These are phyloP conservation scores for Datnioides undecimradiatus DNA, from an alignment of 2,113 vertebrate genomes.

Conservation along the genomic window DNA sequence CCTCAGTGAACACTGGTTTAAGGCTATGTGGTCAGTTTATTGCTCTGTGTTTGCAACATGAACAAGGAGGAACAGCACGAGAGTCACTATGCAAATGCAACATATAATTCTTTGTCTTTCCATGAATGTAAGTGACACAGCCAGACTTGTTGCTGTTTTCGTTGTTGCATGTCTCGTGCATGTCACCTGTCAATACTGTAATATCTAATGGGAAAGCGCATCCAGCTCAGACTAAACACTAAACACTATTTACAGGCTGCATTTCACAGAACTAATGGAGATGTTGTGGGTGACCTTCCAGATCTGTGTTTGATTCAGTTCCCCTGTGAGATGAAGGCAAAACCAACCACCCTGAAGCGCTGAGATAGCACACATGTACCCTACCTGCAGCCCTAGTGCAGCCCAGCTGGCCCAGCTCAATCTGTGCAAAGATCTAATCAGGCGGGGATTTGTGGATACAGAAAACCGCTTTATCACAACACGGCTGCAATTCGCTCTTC, in stretches of 20 bases:
- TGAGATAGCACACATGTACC: conserved; percentile 1
- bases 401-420: conserved; percentile 21
- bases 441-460: background rate
- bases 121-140: background rate
- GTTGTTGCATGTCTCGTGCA: background rate
- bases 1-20: conserved; percentile 11
- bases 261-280: conserved; percentile 3
- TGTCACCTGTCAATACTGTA: background rate
- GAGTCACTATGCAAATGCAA: background rate
- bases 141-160: background rate
- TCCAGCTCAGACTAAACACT: background rate
- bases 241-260: background rate
- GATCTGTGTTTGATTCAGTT: conserved; percentile 15
- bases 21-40: conserved; percentile 6
- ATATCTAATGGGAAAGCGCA: background rate
- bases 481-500: background rate
- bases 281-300: background rate
- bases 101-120: background rate
- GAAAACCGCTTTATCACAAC: background rate
- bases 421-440: conserved; percentile 27
- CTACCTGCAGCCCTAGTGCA: background rate
- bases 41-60: conserved; percentile 24
- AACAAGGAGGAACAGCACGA: background rate
- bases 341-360: background rate
- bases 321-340: background rate